These are phyloP conservation scores for Ashinkailepas kermadecensis DNA, from an alignment of 2,888 invertebrate genomes.

Conservation along the genomic window DNA sequence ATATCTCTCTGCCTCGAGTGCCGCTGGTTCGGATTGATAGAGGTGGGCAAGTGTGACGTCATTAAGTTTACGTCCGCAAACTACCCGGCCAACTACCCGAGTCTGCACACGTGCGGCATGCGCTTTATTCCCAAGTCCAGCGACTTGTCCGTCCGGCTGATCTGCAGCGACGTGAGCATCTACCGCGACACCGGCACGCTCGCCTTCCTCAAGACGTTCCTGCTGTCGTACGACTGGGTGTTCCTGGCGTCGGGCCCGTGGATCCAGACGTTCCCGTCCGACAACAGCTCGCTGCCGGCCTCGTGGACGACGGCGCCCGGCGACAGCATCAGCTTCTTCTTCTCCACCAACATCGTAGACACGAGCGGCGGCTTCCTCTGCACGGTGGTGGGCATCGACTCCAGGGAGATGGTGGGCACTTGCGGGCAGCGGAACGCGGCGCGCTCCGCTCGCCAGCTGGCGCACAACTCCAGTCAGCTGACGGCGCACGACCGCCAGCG, in stretches of 20 bases:
- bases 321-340: slow-evolving; percentile 6
- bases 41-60: background rate
- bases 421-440: background rate
- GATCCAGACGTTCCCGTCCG: background rate
- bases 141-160: background rate
- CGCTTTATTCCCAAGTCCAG: background rate
- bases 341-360: background rate
- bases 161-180: slow-evolving; percentile 5
- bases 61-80: background rate
- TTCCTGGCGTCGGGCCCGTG: background rate
- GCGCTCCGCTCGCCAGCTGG: background rate
- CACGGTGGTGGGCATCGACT: background rate
- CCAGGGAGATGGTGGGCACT: background rate
- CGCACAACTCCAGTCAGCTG: background rate
- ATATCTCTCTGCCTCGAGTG: background rate
- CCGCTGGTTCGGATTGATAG: background rate
- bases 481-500: background rate
- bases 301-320: background rate
- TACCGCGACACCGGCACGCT: background rate
- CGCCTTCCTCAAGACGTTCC: background rate
- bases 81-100: slow-evolving; percentile 10
- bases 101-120: background rate
- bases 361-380: slow-evolving; percentile 10
- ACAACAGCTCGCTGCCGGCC: background rate
- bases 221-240: slow-evolving; percentile 10